Percentiles rank a stretch among this genome's conserved stretches.
Conservation (phyloP, 1,140 invertebrate genomes). For the Protaetia brevitarsis region DNA sequence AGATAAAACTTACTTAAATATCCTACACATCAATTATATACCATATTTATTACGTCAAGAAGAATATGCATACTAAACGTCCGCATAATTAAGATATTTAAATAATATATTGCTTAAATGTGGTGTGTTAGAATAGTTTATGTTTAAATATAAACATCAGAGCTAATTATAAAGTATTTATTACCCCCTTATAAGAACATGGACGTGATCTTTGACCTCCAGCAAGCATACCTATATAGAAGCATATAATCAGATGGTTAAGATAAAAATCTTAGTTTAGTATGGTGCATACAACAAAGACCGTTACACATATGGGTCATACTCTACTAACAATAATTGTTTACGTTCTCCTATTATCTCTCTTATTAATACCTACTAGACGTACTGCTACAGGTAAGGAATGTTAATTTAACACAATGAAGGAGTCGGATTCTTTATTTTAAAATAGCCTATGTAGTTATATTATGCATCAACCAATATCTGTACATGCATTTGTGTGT, state of each 20-base stretch:
- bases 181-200: background rate
- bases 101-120: background rate
- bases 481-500: background rate
- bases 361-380: background rate
- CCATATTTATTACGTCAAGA: no score
- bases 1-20: no score
- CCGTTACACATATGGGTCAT: background rate
- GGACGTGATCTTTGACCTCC: background rate
- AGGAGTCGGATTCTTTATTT: background rate
- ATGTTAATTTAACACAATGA: conserved; percentile 11
- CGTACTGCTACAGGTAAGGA: background rate
- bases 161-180: background rate
- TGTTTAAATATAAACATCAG: background rate
- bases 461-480: conserved; percentile 1
- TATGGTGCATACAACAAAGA: background rate
- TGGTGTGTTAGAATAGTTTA: no score
- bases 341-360: background rate
- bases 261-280: background rate
- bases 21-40: no score
- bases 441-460: background rate
- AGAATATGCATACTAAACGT: no score
- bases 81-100: no score
- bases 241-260: background rate
- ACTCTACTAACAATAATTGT: conserved; percentile 1
- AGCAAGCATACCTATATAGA: background rate